Evolutionary conservation across 2,113 vertebrate species (phyloP).

Genomic region (Deroptyus accipitrinus): DNA sequence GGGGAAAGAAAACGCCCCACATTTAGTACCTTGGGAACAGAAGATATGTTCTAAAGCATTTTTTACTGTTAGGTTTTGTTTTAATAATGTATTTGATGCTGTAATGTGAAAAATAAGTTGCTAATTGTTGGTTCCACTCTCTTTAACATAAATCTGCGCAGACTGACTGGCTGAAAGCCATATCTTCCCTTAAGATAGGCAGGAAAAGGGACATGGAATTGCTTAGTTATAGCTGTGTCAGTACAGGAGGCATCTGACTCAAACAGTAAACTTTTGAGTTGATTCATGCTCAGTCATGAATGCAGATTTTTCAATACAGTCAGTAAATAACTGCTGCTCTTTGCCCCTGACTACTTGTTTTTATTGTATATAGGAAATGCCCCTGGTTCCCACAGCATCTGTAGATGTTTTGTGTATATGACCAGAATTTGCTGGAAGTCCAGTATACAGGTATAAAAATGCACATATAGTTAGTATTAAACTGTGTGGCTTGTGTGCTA

Average conservation of each 20-base stretch:
- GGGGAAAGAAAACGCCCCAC: neutral
- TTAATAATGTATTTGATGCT: constrained; percentile 50
- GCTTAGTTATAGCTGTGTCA: neutral
- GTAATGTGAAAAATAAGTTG: constrained; percentile 56
- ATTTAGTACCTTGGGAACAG: neutral
- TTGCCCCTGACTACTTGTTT: neutral
- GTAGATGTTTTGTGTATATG: neutral
- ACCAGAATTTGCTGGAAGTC: neutral
- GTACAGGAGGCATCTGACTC: neutral
- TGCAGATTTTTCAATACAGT: neutral
- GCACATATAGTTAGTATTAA: neutral
- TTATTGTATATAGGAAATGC: neutral
- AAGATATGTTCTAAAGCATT: constrained; percentile 50
- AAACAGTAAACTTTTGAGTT: neutral
- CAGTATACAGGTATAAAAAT: neutral
- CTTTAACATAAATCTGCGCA: neutral
- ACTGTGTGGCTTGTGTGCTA: neutral
- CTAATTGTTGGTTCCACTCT: constrained; percentile 19
- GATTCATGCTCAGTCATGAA: neutral
- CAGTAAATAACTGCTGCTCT: neutral
- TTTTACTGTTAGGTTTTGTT: constrained; percentile 49
- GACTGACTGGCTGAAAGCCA: neutral
- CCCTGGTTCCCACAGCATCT: neutral
- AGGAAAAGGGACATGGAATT: neutral
- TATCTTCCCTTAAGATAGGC: neutral